A percentile compares a stretch with the other conserved stretches of the same genome.
phyloP scores from a whole-genome alignment of 1,140 invertebrate species.

The Pseudomyrmex sp. region DNA sequence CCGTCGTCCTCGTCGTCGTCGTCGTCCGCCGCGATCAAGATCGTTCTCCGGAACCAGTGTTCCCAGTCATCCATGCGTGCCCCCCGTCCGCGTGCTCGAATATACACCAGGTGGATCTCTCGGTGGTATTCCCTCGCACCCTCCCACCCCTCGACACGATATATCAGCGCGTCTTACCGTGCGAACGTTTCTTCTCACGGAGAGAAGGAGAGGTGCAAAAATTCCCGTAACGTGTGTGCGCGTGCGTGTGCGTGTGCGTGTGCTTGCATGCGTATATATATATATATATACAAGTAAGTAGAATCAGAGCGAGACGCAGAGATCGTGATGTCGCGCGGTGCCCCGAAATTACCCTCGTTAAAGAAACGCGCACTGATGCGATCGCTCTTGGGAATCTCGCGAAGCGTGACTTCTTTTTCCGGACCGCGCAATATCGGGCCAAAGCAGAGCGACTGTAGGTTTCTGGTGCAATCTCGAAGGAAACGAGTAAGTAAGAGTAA shows the following conservation, averaged over 20 bases:
- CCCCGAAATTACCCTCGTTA: conserved; percentile 57
- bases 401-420: conserved; percentile 53
- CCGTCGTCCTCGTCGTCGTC: too few relatives aligned
- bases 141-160: conserved; percentile 50
- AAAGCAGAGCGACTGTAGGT: not conserved
- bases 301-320: conserved; percentile 35
- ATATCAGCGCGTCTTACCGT: conserved; percentile 64
- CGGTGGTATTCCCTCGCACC: conserved; percentile 42
- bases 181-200: conserved; percentile 73
- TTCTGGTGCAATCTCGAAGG: not conserved
- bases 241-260: not conserved
- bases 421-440: not conserved
- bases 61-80: conserved; percentile 73
- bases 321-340: conserved; percentile 37
- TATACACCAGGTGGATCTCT: conserved; percentile 62
- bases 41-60: conserved; percentile 61
- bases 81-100: conserved; percentile 53
- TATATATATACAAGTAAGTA: conserved; percentile 19
- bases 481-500: not conserved
- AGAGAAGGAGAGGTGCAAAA: conserved; percentile 61
- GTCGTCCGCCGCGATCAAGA: conserved; percentile 64
- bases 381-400: conserved; percentile 18
- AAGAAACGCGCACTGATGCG: conserved; percentile 36
- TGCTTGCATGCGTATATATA: not conserved
- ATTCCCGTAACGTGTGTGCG: conserved; percentile 51